phyloP scores from a whole-genome alignment of 2,113 vertebrate genomes.

The Poecilia latipinna region DNA sequence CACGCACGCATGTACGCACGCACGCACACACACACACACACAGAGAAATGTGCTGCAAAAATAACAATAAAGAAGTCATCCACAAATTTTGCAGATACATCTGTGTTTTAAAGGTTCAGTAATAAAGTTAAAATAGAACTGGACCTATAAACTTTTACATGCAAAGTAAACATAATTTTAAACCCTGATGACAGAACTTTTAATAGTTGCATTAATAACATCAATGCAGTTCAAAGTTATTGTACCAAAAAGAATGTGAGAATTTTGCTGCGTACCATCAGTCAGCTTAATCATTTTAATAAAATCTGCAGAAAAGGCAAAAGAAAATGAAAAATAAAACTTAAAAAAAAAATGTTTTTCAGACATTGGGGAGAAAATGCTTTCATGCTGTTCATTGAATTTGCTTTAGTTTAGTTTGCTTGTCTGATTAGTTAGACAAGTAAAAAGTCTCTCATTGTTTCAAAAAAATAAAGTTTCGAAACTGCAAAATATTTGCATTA shows the following conservation, averaged over 20 bases:
- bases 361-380: not conserved
- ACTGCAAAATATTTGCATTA: no score
- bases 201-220: not conserved
- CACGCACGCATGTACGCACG: no score
- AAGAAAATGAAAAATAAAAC: not conserved
- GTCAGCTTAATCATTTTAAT: not conserved
- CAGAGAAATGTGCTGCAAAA: not conserved
- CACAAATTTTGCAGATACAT: not conserved
- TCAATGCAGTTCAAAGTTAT: not conserved
- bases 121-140: not conserved
- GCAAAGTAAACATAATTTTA: not conserved
- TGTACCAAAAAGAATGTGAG: no score
- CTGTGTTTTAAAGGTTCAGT: not conserved
- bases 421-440: not conserved
- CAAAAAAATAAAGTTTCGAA: not conserved
- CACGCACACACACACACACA: not conserved
- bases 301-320: not conserved
- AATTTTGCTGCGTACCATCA: not conserved
- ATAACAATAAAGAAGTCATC: not conserved
- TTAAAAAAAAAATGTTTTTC: not conserved
- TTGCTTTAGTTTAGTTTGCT: no score
- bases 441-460: not conserved
- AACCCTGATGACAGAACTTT: not conserved
- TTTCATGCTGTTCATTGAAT: not conserved
- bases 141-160: not conserved